A percentile compares a stretch with the other conserved stretches of the same genome.
These are phyloP conservation scores for Chirona hameri DNA, from an alignment of 2,888 invertebrate species.

Conservation along the genomic window DNA sequence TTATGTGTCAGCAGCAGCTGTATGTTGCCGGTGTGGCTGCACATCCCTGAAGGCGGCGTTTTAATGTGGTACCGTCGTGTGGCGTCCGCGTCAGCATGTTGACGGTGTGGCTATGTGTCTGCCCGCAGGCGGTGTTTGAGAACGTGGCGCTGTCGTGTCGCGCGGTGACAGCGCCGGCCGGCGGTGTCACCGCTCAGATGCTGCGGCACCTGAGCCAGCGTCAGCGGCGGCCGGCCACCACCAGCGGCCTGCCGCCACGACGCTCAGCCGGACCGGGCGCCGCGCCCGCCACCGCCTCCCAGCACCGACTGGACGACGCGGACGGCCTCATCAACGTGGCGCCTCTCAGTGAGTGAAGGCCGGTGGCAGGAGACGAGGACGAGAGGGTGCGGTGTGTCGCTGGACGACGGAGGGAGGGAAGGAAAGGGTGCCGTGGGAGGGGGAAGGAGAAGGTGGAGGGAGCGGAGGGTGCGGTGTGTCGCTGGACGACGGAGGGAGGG, in stretches of 20 bases:
- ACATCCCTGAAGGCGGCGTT: too few relatives aligned
- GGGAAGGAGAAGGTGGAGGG: too few relatives aligned
- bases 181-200: slow-evolving; percentile 63
- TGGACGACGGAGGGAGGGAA: too few relatives aligned
- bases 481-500: too few relatives aligned
- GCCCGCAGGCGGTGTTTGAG: slow-evolving; percentile 60
- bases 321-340: slow-evolving; percentile 85
- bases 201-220: slow-evolving; percentile 56
- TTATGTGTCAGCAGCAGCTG: too few relatives aligned
- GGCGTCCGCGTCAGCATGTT: too few relatives aligned
- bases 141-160: slow-evolving; percentile 72
- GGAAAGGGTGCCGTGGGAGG: too few relatives aligned
- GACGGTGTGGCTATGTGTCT: too few relatives aligned
- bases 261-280: background rate
- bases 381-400: background rate
- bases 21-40: too few relatives aligned
- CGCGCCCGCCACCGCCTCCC: slow-evolving; percentile 39
- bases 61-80: too few relatives aligned
- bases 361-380: background rate
- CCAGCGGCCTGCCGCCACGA: background rate
- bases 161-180: slow-evolving; percentile 64
- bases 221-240: slow-evolving; percentile 9
- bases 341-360: slow-evolving; percentile 60
- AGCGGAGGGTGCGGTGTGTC: too few relatives aligned
- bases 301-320: slow-evolving; percentile 53